These are phyloP conservation scores for Spilarctia lutea DNA, from an alignment of 2,888 invertebrate species.

Conservation along the genomic window DNA sequence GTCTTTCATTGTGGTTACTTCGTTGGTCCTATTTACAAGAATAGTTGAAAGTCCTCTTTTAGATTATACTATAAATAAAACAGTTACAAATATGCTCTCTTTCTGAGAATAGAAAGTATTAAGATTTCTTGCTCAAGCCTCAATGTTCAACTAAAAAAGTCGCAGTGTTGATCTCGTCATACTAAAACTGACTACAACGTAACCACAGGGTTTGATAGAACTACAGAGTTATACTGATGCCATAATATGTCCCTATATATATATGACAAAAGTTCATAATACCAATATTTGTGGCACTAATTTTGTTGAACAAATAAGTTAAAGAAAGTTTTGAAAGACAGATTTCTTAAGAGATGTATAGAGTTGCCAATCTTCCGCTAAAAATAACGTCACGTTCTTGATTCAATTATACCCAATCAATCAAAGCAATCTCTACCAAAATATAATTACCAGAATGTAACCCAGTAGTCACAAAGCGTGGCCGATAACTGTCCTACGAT, in stretches of 20 bases:
- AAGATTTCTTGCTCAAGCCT: too few species aligned
- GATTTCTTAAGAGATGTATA: background rate
- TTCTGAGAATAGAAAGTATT: too few species aligned
- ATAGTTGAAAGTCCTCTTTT: too few species aligned
- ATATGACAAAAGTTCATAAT: background rate
- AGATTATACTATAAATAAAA: too few species aligned
- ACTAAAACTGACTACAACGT: too few species aligned
- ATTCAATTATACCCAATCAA: background rate
- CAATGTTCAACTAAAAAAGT: too few species aligned
- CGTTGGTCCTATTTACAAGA: slow-evolving; percentile 72
- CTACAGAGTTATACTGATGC: background rate
- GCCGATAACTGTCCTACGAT: slow-evolving; percentile 88
- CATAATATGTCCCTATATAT: background rate
- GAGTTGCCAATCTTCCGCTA: background rate
- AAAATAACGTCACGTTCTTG: background rate
- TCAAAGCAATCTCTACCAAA: slow-evolving; percentile 9
- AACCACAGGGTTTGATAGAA: too few species aligned
- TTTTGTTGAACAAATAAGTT: background rate
- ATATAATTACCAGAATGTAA: slow-evolving; percentile 89
- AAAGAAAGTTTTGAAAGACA: background rate
- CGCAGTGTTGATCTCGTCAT: too few species aligned
- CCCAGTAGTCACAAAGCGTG: slow-evolving; percentile 91
- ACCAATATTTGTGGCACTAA: background rate
- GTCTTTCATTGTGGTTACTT: slow-evolving; percentile 79
- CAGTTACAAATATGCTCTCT: too few species aligned